A percentile compares a stretch with the other conserved stretches of the same genome.
These are phyloP conservation scores for Rhizomys pruinosus DNA, from an alignment of 2,113 vertebrate species.

Conservation along the genomic window DNA sequence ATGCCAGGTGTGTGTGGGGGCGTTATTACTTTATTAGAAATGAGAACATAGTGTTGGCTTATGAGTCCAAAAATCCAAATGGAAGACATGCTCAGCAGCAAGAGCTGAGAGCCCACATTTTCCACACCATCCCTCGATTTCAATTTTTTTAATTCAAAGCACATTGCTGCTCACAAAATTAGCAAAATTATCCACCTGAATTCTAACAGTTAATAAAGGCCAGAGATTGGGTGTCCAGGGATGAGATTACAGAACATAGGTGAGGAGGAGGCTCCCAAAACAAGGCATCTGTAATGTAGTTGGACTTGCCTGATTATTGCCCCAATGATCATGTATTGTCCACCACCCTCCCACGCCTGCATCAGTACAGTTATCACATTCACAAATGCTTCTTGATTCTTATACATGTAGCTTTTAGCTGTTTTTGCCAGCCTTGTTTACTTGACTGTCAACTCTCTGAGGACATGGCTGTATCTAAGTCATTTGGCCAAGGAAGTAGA, in stretches of 20 bases:
- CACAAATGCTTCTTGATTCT: background rate
- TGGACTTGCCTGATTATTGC: background rate
- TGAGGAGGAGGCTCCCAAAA: background rate
- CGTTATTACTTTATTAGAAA: slow-evolving; percentile 5
- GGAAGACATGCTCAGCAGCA: background rate
- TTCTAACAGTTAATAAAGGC: background rate
- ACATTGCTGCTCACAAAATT: background rate
- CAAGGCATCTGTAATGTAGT: background rate
- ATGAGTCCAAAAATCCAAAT: background rate
- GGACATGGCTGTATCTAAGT: background rate
- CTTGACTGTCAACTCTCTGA: background rate
- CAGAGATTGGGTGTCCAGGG: background rate
- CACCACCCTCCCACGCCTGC: background rate
- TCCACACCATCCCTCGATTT: background rate
- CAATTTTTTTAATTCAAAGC: background rate
- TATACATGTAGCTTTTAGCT: background rate
- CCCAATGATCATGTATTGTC: background rate
- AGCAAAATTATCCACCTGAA: background rate
- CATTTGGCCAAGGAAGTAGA: background rate
- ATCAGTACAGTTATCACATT: background rate
- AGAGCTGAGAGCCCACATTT: background rate
- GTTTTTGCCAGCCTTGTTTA: background rate
- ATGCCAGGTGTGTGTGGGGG: too few relatives aligned
- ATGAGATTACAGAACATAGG: background rate
- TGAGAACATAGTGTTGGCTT: background rate